phyloP scores from a whole-genome alignment of 1,140 invertebrate genomes.

The Probaryconus sp. region DNA sequence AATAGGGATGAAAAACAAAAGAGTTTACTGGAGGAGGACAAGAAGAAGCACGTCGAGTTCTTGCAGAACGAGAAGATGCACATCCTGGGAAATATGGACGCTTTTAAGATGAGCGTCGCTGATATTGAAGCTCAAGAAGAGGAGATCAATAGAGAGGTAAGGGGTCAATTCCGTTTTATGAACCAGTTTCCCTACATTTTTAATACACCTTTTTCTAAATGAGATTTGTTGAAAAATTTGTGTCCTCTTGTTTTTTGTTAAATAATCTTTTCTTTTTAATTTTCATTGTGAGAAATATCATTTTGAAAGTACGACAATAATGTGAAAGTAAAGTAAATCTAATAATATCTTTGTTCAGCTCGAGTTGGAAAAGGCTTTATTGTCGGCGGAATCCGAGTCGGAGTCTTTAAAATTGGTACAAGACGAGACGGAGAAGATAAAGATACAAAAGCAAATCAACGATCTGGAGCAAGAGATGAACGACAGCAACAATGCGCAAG shows the following conservation, averaged over 20 bases:
- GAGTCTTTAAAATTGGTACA: constrained; percentile 84
- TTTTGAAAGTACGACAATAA: too few relatives aligned
- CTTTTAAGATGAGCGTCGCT: constrained; percentile 85
- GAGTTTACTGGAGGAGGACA: constrained; percentile 70
- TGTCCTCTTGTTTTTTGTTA: too few relatives aligned
- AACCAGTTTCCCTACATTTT: too few relatives aligned
- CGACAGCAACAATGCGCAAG: constrained; percentile 72
- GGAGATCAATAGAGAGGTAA: constrained; percentile 89
- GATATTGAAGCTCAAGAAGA: constrained; percentile 90
- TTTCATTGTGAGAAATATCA: too few relatives aligned
- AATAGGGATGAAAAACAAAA: constrained; percentile 76
- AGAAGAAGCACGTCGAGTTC: constrained; percentile 74
- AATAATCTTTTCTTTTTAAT: too few relatives aligned
- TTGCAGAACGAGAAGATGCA: constrained; percentile 75
- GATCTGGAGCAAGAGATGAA: constrained; percentile 79
- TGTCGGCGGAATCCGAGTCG: constrained; percentile 88
- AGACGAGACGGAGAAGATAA: constrained; percentile 85
- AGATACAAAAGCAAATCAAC: constrained; percentile 81
- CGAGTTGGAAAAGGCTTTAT: constrained; percentile 89
- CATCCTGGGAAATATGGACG: constrained; percentile 75
- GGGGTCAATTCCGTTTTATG: too few relatives aligned
- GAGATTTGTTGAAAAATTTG: too few relatives aligned
- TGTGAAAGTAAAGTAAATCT: too few relatives aligned
- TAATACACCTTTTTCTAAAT: too few relatives aligned
- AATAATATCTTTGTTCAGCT: constrained; percentile 79